phyloP scores from a whole-genome alignment of 2,888 invertebrate species.

The Caenorhabditis sp. region DNA sequence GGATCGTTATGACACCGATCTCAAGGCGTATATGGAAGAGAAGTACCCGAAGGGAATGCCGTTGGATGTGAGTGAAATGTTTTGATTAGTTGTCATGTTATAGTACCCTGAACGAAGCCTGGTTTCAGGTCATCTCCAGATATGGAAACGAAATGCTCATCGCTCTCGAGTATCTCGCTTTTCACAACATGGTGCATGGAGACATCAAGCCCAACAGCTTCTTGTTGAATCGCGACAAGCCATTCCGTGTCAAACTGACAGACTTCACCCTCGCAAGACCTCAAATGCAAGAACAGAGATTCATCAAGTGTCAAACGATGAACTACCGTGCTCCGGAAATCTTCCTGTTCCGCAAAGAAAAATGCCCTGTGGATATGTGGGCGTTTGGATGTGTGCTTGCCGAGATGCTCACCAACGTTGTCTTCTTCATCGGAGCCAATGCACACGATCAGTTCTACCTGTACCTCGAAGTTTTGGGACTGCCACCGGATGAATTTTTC shows the following conservation, averaged over 20 bases:
- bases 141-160: neutral
- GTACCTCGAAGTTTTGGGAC: neutral
- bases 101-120: too few relatives aligned
- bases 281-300: neutral
- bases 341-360: neutral
- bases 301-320: neutral
- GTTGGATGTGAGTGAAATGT: neutral
- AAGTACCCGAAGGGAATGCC: constrained; percentile 3
- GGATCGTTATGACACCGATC: constrained; percentile 5
- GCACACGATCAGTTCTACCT: constrained; percentile 7
- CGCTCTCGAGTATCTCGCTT: neutral
- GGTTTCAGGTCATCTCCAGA: constrained; percentile 5
- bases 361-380: constrained; percentile 17
- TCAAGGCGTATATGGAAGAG: constrained; percentile 10
- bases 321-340: constrained; percentile 16
- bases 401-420: neutral
- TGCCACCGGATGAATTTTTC: constrained; percentile 3
- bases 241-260: neutral
- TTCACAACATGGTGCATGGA: constrained; percentile 2
- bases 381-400: constrained; percentile 20
- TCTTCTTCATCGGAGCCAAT: constrained; percentile 1
- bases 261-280: constrained; percentile 7
- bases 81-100: neutral
- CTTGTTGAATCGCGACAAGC: neutral
- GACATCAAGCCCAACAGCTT: constrained; percentile 25